phyloP scores from a whole-genome alignment of 23 tunicate species.

The Oikopleura dioica region DNA sequence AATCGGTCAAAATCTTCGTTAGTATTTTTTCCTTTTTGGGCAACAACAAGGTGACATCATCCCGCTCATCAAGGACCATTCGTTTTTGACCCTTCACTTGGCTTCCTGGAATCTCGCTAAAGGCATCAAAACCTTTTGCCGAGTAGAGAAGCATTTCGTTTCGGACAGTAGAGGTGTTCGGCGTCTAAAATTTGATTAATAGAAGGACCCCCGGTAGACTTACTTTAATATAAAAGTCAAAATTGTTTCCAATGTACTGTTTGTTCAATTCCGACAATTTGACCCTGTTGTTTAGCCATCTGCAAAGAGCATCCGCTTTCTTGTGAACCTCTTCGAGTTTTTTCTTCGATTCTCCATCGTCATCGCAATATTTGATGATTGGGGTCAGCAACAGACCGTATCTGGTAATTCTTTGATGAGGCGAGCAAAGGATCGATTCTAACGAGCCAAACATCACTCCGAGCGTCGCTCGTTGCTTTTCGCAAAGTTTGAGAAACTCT shows the following conservation, averaged over 20 bases:
- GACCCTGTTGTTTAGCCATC: constrained; percentile 4
- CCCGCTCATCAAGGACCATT: neutral
- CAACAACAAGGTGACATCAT: neutral
- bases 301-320: neutral
- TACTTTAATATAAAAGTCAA: no score
- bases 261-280: neutral
- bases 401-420: neutral
- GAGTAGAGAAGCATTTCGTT: no score
- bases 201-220: no score
- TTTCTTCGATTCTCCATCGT: neutral
- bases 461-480: neutral
- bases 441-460: neutral
- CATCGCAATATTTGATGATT: neutral
- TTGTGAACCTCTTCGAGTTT: neutral
- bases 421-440: neutral
- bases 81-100: neutral
- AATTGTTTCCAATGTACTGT: neutral
- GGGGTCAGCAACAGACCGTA: neutral
- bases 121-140: neutral
- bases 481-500: neutral
- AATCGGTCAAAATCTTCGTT: constrained; percentile 1
- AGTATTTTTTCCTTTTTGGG: neutral
- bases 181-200: no score
- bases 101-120: neutral
- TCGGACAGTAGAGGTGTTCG: no score